Evolutionary conservation across 2,888 invertebrate genomes (phyloP).

Genomic region (Eilema sororculum): DNA sequence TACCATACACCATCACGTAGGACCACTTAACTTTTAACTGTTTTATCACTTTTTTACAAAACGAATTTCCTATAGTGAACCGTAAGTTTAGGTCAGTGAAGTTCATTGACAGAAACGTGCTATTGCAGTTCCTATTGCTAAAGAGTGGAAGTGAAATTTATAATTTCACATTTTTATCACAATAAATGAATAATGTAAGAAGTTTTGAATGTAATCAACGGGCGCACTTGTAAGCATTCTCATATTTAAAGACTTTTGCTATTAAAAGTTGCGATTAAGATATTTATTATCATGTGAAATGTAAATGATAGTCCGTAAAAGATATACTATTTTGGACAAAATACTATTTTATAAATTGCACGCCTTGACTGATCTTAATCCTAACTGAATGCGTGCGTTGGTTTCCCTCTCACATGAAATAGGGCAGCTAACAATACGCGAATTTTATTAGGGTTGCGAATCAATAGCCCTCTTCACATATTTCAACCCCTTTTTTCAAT

Average conservation of each 20-base stretch:
- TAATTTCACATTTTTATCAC: conserved; percentile 2
- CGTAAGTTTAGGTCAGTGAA: too few relatives aligned
- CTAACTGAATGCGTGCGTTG: conserved; percentile 60
- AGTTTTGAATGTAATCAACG: not conserved
- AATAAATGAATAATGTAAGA: not conserved
- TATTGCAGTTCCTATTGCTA: conserved; percentile 13
- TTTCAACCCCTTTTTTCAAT: conserved; percentile 66
- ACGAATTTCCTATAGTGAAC: too few relatives aligned
- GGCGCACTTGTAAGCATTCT: not conserved
- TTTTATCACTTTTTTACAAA: too few relatives aligned
- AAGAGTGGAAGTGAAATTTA: conserved; percentile 29
- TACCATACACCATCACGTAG: not conserved
- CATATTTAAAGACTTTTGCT: not conserved
- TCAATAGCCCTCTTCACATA: conserved; percentile 73
- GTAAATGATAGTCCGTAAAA: not conserved
- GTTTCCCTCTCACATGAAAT: conserved; percentile 73
- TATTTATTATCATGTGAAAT: not conserved
- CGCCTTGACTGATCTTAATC: conserved; percentile 67
- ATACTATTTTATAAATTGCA: conserved; percentile 56
- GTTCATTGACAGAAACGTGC: too few relatives aligned
- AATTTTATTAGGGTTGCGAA: conserved; percentile 83
- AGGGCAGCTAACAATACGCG: conserved; percentile 75
- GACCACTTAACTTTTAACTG: not conserved
- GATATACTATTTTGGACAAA: conserved; percentile 29
- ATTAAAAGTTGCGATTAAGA: not conserved